These are phyloP conservation scores for Actinernus sp. DNA, from an alignment of 92 coral and sea anemone species.

Conservation along the genomic window DNA sequence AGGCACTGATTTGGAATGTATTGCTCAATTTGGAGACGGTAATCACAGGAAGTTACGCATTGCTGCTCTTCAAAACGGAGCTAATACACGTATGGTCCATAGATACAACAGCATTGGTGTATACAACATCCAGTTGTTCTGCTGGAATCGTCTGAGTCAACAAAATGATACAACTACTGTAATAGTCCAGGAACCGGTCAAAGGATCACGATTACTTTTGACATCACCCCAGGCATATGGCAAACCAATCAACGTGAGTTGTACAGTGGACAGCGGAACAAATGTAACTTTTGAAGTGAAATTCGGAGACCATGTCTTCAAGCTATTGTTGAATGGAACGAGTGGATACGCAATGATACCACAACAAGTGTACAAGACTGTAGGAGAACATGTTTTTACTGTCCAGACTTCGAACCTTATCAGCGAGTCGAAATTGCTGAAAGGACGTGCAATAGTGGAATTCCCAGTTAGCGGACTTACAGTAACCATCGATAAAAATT, in stretches of 20 bases:
- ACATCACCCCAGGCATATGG: conserved; percentile 10
- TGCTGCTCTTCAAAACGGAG: neutral
- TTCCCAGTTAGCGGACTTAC: conserved; percentile 30
- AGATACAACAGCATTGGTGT: conserved; percentile 13
- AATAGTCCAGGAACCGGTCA: conserved; percentile 8
- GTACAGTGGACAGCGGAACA: conserved; percentile 37
- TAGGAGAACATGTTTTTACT: conserved; percentile 17
- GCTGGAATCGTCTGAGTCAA: conserved; percentile 41
- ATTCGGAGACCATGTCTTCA: conserved; percentile 18
- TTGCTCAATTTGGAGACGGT: conserved; percentile 14
- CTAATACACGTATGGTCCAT: neutral
- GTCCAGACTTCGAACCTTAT: conserved; percentile 43
- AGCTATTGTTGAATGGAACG: conserved; percentile 7
- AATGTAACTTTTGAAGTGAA: conserved; percentile 34
- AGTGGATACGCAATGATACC: neutral
- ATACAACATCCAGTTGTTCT: conserved; percentile 5
- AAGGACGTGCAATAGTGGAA: conserved; percentile 39
- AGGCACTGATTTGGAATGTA: conserved; percentile 50
- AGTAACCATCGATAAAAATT: conserved; percentile 1
- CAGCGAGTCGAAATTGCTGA: conserved; percentile 6
- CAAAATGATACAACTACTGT: neutral
- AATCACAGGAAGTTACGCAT: conserved; percentile 1
- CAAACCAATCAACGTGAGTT: conserved; percentile 14
- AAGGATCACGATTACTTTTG: neutral
- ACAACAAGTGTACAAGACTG: conserved; percentile 18